These are phyloP conservation scores for Pelecanoides urinatrix DNA, from an alignment of 2,113 vertebrate genomes.

Conservation along the genomic window DNA sequence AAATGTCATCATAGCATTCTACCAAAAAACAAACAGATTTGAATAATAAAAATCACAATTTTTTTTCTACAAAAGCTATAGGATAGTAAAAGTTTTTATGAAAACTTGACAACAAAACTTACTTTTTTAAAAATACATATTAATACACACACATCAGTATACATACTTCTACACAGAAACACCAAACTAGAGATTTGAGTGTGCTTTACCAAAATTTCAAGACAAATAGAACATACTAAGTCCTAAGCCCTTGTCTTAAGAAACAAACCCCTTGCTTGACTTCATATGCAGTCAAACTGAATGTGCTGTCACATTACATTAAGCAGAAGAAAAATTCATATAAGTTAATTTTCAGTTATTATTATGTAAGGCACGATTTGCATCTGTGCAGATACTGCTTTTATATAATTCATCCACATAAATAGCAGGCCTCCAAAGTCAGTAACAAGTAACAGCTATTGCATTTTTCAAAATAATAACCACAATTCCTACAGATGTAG, in stretches of 20 bases:
- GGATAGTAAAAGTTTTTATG: not conserved
- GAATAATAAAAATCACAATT: not conserved
- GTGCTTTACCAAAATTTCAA: not conserved
- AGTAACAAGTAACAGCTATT: not conserved
- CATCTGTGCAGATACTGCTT: not conserved
- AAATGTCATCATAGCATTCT: conserved; percentile 99
- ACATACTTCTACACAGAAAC: not conserved
- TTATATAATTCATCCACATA: not conserved
- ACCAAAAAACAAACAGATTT: conserved; percentile 16
- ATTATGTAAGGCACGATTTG: not conserved
- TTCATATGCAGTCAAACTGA: not conserved
- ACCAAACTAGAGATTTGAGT: not conserved
- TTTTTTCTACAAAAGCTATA: not conserved
- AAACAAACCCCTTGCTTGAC: not conserved
- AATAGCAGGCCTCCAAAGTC: not conserved
- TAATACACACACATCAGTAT: not conserved
- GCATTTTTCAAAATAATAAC: not conserved
- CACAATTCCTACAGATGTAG: not conserved
- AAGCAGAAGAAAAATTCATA: not conserved
- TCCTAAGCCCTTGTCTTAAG: not conserved
- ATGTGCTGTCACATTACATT: not conserved
- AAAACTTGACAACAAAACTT: not conserved
- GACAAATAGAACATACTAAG: not conserved
- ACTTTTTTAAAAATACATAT: not conserved
- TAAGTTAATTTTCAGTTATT: not conserved